A percentile compares a stretch with the other conserved stretches of the same genome.
Conservation (phyloP, 2,888 invertebrate species). For the Hoplodrina blanda region DNA sequence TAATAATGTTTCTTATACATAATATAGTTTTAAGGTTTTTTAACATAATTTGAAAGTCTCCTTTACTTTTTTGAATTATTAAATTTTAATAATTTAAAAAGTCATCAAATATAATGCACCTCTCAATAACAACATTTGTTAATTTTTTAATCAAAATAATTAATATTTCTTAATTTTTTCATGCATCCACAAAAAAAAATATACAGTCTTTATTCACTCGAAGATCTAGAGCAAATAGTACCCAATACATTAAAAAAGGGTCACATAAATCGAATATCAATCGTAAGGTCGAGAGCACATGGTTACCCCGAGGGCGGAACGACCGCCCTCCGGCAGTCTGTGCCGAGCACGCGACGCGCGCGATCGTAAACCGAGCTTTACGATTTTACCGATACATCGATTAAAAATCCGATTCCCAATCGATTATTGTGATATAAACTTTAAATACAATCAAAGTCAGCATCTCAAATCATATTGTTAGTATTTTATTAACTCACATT, state of each 20-base stretch:
- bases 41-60: no score
- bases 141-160: no score
- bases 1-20: no score
- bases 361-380: constrained; percentile 71
- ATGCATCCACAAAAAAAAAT: background rate
- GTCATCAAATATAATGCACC: no score
- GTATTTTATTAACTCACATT: constrained; percentile 44
- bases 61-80: no score
- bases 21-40: no score
- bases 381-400: constrained; percentile 65
- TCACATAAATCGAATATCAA: constrained; percentile 66
- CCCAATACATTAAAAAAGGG: constrained; percentile 58
- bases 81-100: no score
- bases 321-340: constrained; percentile 88
- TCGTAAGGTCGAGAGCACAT: constrained; percentile 73
- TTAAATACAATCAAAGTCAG: constrained; percentile 50
- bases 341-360: constrained; percentile 80
- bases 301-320: constrained; percentile 82
- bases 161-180: background rate
- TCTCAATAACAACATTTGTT: background rate
- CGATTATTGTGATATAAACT: constrained; percentile 62
- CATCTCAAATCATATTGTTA: constrained; percentile 35
- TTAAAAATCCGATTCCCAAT: constrained; percentile 51
- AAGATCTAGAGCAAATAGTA: constrained; percentile 48
- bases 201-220: constrained; percentile 41